Conservation (phyloP, 2,888 invertebrate genomes). For the Drosophila eohydei region DNA sequence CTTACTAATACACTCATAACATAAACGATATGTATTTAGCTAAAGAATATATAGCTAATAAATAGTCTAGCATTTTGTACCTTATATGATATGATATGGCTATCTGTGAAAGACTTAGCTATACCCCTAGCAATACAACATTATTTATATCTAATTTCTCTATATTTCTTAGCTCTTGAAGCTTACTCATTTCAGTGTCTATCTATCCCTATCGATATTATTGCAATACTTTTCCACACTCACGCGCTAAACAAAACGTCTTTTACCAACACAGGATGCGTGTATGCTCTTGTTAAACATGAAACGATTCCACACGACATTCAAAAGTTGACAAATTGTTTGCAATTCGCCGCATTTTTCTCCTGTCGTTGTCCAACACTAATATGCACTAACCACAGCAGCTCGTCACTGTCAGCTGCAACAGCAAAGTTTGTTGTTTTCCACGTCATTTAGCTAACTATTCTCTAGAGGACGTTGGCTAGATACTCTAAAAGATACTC, state of each 20-base stretch:
- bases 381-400: conserved; percentile 22
- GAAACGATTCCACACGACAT: conserved; percentile 17
- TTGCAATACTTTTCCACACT: not conserved
- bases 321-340: conserved; percentile 17
- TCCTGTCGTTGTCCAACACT: conserved; percentile 17
- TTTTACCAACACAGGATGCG: conserved; percentile 6
- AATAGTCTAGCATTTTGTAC: not conserved
- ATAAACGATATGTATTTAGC: too few species aligned
- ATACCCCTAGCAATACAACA: not conserved
- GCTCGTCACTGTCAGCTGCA: conserved; percentile 34
- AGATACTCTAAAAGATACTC: conserved; percentile 5
- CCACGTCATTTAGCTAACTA: conserved; percentile 16
- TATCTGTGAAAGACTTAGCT: not conserved
- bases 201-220: not conserved
- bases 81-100: not conserved
- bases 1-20: too few species aligned
- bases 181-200: too few species aligned
- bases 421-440: not conserved
- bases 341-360: not conserved
- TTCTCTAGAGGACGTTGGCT: not conserved
- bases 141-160: not conserved
- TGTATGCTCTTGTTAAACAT: not conserved
- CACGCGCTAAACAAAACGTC: not conserved
- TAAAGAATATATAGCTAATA: not conserved
- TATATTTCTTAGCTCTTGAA: too few species aligned